Evolutionary conservation across 2,113 vertebrate genomes (phyloP).

Genomic region (Physeter macrocephalus): DNA sequence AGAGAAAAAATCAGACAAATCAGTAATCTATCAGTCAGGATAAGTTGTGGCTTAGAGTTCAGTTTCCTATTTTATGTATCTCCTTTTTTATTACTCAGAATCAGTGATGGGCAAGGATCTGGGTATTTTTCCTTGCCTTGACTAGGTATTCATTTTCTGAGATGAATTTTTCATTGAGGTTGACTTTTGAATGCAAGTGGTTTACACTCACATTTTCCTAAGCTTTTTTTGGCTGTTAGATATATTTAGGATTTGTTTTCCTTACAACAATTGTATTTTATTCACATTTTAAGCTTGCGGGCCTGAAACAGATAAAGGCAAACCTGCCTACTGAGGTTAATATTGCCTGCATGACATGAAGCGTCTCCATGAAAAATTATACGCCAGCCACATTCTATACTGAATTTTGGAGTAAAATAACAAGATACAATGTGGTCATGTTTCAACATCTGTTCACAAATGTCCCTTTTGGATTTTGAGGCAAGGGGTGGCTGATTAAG

Average conservation of each 20-base stretch:
- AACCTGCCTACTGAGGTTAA: background rate
- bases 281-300: background rate
- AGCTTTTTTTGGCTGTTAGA: background rate
- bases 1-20: background rate
- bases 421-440: background rate
- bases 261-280: background rate
- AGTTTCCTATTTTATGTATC: background rate
- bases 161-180: background rate
- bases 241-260: background rate
- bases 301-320: background rate
- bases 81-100: background rate
- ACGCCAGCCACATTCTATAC: background rate
- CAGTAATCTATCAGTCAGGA: too few relatives aligned
- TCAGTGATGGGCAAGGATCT: background rate
- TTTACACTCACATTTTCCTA: background rate
- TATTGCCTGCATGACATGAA: background rate
- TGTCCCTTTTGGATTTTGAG: background rate
- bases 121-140: background rate
- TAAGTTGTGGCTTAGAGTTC: background rate
- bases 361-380: background rate
- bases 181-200: background rate
- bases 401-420: background rate
- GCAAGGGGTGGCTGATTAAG: background rate
- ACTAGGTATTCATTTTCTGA: background rate
- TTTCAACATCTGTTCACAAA: background rate